Evolutionary conservation across 2,888 invertebrate genomes (phyloP).

Genomic region (Belgica antarctica): DNA sequence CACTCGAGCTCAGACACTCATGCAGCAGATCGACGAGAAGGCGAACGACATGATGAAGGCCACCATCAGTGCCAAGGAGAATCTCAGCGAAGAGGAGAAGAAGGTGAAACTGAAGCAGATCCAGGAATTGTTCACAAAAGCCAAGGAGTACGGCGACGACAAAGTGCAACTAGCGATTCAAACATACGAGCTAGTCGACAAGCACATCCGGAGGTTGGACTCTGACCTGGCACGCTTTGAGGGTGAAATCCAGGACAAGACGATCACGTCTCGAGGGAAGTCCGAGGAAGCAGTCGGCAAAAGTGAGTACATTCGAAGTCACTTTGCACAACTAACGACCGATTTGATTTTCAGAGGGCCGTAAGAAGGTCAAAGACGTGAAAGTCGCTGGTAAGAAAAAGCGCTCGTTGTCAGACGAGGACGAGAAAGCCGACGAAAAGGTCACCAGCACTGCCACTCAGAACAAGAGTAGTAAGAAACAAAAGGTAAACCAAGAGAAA

Average conservation of each 20-base stretch:
- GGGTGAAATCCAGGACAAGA: slow-evolving; percentile 94
- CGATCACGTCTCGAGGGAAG: slow-evolving; percentile 70
- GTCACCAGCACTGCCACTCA: slow-evolving; percentile 50
- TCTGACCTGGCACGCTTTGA: slow-evolving; percentile 95
- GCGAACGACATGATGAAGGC: slow-evolving; percentile 55
- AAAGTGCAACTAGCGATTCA: slow-evolving; percentile 97
- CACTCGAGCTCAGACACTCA: slow-evolving; percentile 81
- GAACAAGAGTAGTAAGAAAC: slow-evolving; percentile 54
- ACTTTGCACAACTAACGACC: no score
- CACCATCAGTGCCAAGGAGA: slow-evolving; percentile 49
- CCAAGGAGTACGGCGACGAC: slow-evolving; percentile 94
- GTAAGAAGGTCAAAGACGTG: slow-evolving; percentile 69
- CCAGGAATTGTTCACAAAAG: slow-evolving; percentile 85
- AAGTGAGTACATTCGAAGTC: slow-evolving; percentile 55
- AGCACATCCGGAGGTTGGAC: slow-evolving; percentile 92
- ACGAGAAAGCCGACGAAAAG: slow-evolving; percentile 48
- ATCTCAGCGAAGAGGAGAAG: slow-evolving; percentile 64
- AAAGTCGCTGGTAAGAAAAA: slow-evolving; percentile 60
- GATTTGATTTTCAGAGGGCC: no score
- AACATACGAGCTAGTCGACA: slow-evolving; percentile 97
- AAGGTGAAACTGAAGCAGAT: slow-evolving; percentile 82
- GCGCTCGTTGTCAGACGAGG: slow-evolving; percentile 53
- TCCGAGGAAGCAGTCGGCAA: slow-evolving; percentile 64
- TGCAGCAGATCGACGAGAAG: slow-evolving; percentile 87
- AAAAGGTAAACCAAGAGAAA: slow-evolving; percentile 58